Evolutionary conservation across 1,140 invertebrate genomes (phyloP), one percentile per base, ranked within the genome.

Genomic region (Pogonus chalceus): DNA sequence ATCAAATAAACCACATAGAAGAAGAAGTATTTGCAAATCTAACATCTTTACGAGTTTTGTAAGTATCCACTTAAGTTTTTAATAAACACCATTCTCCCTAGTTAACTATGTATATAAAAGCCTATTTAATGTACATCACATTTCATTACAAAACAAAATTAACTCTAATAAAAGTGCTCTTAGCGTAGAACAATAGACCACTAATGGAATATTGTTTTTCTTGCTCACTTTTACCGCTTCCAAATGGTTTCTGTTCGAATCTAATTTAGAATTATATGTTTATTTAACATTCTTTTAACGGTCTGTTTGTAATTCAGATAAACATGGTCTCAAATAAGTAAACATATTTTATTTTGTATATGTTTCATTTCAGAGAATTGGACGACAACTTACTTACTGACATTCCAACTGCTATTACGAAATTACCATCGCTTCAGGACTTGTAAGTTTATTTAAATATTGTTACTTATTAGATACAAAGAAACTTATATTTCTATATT

Each of bases 301-400:
- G 60, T 51, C 49, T 39, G 39, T 31, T 14, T 31, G 4, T 14
- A 31, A 4, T 7, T 14, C 4, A 31, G 14, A 31, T 14, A 14
- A 31, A 31, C 26, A 31, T 14, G 26, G 26, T 31, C 14, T 7
- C 14, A 14, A 7, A 14, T 14, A 31, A 31, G 26, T 31, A 31
- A 39, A 10, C 39, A 18, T 58, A 47, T 53, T 53, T 58, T 35
- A 56, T 58, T 56, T 39, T 53, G 14, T 31, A 31, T 4, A 7
- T 31, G 26, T 55, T 57, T 56, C 65, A 69, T 76, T 73, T 50
- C 67, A 86, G 84, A 54, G 83, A 87, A 69, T 71, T 87, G 57
- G 83, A 87, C 69, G 83, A 87, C 69, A 87, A 88, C 74, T 71
- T 77, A 57, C 74, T 87, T 60, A 79, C 72, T 49, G 75, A 78